phyloP scores from a whole-genome alignment of 2,888 invertebrate genomes.

The Chrysolina americana region DNA sequence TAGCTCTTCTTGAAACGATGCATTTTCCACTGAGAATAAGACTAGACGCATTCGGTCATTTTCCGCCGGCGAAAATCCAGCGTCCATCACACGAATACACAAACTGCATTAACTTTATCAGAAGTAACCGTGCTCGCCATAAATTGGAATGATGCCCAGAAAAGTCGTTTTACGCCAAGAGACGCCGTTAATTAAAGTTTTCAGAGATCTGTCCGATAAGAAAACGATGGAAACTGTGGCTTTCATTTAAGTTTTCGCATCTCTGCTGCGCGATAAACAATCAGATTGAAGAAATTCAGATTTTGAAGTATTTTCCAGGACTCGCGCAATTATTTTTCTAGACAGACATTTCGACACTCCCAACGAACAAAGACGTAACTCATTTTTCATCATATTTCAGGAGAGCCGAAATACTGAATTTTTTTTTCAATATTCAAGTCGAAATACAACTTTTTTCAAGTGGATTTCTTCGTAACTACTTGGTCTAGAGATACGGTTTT shows the following conservation, averaged over 20 bases:
- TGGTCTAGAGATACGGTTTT: no score
- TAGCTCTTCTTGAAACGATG: no score
- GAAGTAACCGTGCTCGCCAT: slow-evolving; percentile 34
- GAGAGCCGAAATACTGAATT: no score
- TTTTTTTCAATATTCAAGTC: no score
- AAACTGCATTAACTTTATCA: slow-evolving; percentile 41
- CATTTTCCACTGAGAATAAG: no score
- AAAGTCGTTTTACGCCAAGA: slow-evolving; percentile 52
- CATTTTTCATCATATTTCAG: no score
- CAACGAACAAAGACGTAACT: no score
- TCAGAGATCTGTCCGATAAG: slow-evolving; percentile 52
- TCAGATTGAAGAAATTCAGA: not conserved
- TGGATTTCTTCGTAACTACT: no score
- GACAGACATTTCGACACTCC: no score
- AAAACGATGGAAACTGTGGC: slow-evolving; percentile 46
- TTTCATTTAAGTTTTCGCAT: slow-evolving; percentile 42
- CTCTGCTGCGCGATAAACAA: slow-evolving; percentile 2
- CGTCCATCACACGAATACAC: slow-evolving; percentile 1
- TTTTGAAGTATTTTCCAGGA: no score
- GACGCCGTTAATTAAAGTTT: slow-evolving; percentile 57
- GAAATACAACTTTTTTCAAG: no score
- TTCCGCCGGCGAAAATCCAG: not conserved
- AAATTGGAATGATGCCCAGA: slow-evolving; percentile 53
- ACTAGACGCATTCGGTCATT: not conserved
- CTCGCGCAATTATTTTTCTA: no score